Conservation (phyloP, 2,113 vertebrate genomes). For the Aleadryas rufinucha region DNA sequence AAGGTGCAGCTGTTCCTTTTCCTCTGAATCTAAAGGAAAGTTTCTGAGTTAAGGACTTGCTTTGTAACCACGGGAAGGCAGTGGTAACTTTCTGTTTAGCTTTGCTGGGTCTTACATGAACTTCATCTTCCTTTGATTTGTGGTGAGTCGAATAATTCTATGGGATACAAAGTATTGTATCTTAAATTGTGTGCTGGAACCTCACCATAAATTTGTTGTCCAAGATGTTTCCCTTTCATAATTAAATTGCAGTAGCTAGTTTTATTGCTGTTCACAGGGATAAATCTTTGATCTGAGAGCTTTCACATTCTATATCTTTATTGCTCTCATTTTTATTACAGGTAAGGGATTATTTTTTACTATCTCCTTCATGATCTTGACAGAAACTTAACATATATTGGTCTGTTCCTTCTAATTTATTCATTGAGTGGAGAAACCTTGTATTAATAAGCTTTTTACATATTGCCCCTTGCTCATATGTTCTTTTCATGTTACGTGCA, state of each 20-base stretch:
- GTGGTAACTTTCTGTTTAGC: neutral
- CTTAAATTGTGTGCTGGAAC: constrained; percentile 66
- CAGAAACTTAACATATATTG: constrained; percentile 51
- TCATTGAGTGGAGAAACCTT: constrained; percentile 16
- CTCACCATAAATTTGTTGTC: constrained; percentile 66
- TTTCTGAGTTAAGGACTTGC: neutral
- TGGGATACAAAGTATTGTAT: constrained; percentile 46
- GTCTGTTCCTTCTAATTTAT: constrained; percentile 43
- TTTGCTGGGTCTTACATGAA: neutral
- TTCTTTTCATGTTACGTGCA: neutral
- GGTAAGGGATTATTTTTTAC: constrained; percentile 58
- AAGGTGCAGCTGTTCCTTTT: neutral
- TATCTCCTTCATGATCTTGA: constrained; percentile 38
- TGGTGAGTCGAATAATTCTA: constrained; percentile 28
- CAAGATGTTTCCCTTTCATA: constrained; percentile 66
- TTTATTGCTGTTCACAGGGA: constrained; percentile 68
- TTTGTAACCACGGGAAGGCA: neutral
- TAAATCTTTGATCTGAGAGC: constrained; percentile 70
- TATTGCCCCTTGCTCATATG: neutral
- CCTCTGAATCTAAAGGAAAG: neutral
- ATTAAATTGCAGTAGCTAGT: constrained; percentile 70
- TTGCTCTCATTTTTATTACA: constrained; percentile 64
- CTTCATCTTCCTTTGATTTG: constrained; percentile 61
- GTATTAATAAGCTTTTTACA: constrained; percentile 44
- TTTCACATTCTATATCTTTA: constrained; percentile 52